Percentiles rank a stretch among this genome's conserved stretches.
These are phyloP conservation scores for Oenanthe oenanthe DNA, from an alignment of 2,113 vertebrate genomes.

Conservation along the genomic window DNA sequence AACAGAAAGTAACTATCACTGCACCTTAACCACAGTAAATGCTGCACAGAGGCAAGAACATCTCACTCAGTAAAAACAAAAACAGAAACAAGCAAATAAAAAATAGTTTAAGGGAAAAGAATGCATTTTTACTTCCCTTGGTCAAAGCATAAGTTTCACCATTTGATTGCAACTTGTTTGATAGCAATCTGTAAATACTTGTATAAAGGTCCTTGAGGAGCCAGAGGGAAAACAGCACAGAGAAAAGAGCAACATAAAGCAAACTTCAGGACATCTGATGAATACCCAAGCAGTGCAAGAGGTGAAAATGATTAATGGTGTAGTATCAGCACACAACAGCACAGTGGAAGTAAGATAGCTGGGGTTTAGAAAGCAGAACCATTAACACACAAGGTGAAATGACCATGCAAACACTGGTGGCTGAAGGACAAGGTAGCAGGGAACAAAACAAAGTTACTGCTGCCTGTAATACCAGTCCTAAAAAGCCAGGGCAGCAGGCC, in stretches of 20 bases:
- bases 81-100: background rate
- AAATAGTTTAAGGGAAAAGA: background rate
- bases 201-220: slow-evolving; percentile 10
- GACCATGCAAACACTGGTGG: background rate
- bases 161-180: background rate
- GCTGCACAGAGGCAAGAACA: background rate
- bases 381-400: slow-evolving; percentile 10
- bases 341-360: background rate
- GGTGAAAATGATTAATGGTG: slow-evolving; percentile 27
- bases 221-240: background rate
- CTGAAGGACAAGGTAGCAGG: slow-evolving; percentile 2
- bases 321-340: background rate
- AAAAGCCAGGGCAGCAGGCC: slow-evolving; percentile 10
- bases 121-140: background rate
- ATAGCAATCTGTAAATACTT: slow-evolving; percentile 3
- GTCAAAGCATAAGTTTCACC: background rate
- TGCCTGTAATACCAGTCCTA: background rate
- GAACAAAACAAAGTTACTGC: background rate
- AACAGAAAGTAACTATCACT: background rate
- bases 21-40: background rate
- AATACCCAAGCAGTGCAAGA: slow-evolving; percentile 1
- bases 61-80: background rate
- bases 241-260: background rate
- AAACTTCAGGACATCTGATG: background rate
- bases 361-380: background rate